Percentiles rank a stretch among this genome's conserved stretches.
These are phyloP conservation scores for Meles meles DNA, from an alignment of 2,113 vertebrate species.

Conservation along the genomic window DNA sequence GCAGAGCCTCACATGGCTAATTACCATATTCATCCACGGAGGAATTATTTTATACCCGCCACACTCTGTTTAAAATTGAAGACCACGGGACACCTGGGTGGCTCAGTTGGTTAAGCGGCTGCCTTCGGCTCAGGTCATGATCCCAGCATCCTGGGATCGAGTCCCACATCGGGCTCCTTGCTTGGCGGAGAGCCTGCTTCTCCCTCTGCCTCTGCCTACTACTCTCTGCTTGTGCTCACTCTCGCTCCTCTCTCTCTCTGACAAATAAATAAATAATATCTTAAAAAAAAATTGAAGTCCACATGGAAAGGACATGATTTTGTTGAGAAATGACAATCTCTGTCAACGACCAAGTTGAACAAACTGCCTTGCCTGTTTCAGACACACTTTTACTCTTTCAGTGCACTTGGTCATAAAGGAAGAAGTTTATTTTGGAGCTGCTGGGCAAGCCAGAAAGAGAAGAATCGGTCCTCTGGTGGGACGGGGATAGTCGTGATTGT, in stretches of 20 bases:
- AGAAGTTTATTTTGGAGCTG: neutral
- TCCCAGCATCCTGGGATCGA: too few species aligned
- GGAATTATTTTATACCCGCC: neutral
- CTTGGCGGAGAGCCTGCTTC: too few species aligned
- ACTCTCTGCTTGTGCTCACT: too few species aligned
- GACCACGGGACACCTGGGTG: too few species aligned
- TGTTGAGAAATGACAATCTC: neutral
- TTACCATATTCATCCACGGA: neutral
- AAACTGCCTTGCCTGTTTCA: neutral
- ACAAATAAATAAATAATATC: too few species aligned
- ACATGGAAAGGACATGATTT: neutral
- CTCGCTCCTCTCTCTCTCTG: too few species aligned
- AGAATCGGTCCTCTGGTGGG: neutral
- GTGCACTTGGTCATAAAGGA: neutral
- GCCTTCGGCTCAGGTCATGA: too few species aligned
- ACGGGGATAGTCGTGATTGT: neutral
- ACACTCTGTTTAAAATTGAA: neutral
- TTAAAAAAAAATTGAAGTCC: neutral
- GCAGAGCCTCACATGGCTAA: neutral
- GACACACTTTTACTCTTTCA: neutral
- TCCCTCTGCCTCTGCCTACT: too few species aligned
- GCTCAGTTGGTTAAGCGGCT: too few species aligned
- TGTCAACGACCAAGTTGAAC: neutral
- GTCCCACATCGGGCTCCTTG: too few species aligned
- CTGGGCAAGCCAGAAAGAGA: neutral